A percentile compares a stretch with the other conserved stretches of the same genome.
phyloP scores from a whole-genome alignment of 2,113 vertebrate genomes.

The Octodon degus region DNA sequence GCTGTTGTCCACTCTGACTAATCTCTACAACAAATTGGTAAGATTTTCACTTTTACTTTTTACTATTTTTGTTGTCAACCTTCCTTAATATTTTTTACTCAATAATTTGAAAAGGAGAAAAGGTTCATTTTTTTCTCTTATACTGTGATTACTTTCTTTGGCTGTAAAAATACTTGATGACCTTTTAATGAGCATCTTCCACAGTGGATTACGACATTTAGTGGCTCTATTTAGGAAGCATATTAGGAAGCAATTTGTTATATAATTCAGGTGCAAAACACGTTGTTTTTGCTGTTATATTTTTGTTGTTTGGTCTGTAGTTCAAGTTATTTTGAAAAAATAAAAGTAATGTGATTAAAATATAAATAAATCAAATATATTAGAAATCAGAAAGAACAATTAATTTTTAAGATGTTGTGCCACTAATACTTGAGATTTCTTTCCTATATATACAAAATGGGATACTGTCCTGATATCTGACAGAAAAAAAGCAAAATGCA shows the following conservation, averaged over 20 bases:
- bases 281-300: neutral
- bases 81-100: constrained; percentile 78
- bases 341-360: neutral
- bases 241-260: constrained; percentile 67
- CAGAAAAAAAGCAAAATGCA: neutral
- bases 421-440: neutral
- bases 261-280: neutral
- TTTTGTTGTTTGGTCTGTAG: neutral
- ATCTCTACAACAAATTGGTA: constrained; percentile 78
- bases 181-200: constrained; percentile 92
- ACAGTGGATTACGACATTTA: constrained; percentile 86
- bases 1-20: constrained; percentile 27
- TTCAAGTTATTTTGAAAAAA: neutral
- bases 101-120: constrained; percentile 76
- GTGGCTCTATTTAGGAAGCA: constrained; percentile 87
- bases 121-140: constrained; percentile 73
- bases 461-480: neutral
- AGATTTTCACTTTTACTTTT: constrained; percentile 80
- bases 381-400: neutral
- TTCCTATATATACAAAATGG: neutral
- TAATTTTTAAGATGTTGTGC: neutral
- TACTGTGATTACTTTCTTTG: constrained; percentile 85
- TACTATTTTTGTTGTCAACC: constrained; percentile 78
- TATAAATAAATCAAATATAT: neutral
- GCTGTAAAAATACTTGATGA: constrained; percentile 88